Conservation (phyloP, 2,113 vertebrate species). For the Gulo gulo region DNA sequence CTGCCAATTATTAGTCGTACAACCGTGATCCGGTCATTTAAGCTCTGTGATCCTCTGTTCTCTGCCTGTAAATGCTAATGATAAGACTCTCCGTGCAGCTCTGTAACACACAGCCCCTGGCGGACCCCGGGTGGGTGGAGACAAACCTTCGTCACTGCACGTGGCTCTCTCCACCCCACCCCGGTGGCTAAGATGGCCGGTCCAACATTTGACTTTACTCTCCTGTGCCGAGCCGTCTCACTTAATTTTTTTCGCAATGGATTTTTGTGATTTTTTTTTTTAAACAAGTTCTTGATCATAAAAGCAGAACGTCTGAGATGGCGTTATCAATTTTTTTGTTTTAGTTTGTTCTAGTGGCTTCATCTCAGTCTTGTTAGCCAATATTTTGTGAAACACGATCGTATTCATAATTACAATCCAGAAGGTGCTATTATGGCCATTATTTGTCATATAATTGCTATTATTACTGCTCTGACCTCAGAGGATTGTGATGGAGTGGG, state of each 20-base stretch:
- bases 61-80: not conserved
- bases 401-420: not conserved
- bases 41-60: not conserved
- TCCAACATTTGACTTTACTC: not conserved
- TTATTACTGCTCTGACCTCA: constrained; percentile 11
- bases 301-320: not conserved
- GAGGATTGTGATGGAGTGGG: not conserved
- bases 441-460: not conserved
- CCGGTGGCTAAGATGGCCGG: not conserved
- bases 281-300: not conserved
- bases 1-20: not conserved
- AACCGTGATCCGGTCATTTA: not conserved
- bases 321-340: not conserved
- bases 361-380: not conserved
- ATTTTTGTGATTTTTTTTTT: constrained; percentile 11
- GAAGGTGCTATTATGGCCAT: not conserved
- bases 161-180: not conserved
- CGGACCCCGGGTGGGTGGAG: no score
- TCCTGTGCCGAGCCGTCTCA: not conserved
- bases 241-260: not conserved
- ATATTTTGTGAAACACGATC: not conserved
- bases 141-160: not conserved
- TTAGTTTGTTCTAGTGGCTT: not conserved
- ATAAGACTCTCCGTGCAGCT: not conserved
- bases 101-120: not conserved